Evolutionary conservation across 2,888 invertebrate genomes (phyloP), one percentile per base, ranked within the genome.

Genomic region (Horisme vitalbata): DNA sequence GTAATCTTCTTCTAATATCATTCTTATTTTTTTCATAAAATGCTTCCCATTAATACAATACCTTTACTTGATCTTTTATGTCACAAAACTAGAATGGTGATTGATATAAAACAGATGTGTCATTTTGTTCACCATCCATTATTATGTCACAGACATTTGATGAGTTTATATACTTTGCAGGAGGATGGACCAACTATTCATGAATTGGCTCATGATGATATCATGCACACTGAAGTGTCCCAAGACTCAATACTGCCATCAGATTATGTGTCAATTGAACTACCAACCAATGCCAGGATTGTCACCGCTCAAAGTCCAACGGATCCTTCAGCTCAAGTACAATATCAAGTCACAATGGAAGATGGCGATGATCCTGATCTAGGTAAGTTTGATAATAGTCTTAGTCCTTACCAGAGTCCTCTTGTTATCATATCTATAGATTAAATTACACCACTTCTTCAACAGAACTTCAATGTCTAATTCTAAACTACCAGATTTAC

Each of bases 171-270:
- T 24, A 37, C 9, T 15, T 43, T 71, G 73, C 11, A 90, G 88
- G 89, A 89, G 68, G 90, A 87, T 67, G 90, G 90, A 3, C 90
- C 90, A 9, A 90, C 87, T 21, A 90, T 90, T 41, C 89, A 90
- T 72, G 90, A 90, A 61, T 63, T 90, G 46, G 83, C 78, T 18
- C 89, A 90, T 64, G 89, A 89, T 64, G 90, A 86, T 54, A 71
- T 79, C 9, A 47, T 82, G 44, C 82, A 79, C 20, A 78, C 61
- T 68, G 83, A 88, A 10, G 55, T 63, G 3, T 72, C 80, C 26
- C 81, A 75, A 57, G 88, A 86, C 50, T 52, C 77, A 7, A 37
- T 85, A 41, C 59, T 75, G 33, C 72, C 72, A 12, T 44, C 62
- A 15, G 68, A 70, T 23, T 87, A 74, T 74, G 65, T 79, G 6